phyloP scores from a whole-genome alignment of 2,888 invertebrate species.

The Cerastis leucographa region DNA sequence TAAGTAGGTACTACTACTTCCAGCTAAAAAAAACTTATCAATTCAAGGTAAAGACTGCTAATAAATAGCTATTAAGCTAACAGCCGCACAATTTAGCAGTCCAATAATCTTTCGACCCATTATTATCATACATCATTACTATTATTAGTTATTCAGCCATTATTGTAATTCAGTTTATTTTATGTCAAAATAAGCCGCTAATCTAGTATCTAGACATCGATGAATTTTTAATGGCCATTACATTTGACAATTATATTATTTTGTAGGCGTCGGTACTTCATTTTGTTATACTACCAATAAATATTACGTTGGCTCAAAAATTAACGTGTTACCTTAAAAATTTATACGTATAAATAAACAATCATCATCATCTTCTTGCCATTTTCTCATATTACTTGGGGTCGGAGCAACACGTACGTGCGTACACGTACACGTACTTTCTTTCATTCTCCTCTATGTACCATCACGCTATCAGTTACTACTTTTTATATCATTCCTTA shows the following conservation, averaged over 20 bases:
- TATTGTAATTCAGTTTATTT: constrained; percentile 66
- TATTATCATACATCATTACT: no score
- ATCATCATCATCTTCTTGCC: no score
- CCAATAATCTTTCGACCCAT: constrained; percentile 73
- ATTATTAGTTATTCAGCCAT: constrained; percentile 70
- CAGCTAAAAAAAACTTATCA: constrained; percentile 56
- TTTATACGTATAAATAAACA: background rate
- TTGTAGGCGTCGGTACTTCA: constrained; percentile 1
- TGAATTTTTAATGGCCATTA: constrained; percentile 34
- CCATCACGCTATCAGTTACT: no score
- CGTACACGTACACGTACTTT: no score
- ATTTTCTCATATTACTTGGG: no score
- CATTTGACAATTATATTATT: constrained; percentile 23
- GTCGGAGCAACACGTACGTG: no score
- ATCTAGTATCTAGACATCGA: constrained; percentile 21
- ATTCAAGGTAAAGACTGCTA: constrained; percentile 68
- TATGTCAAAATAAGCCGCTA: constrained; percentile 45
- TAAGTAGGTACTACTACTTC: constrained; percentile 20
- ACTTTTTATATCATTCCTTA: no score
- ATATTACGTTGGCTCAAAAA: background rate
- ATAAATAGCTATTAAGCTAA: no score
- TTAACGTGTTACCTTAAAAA: background rate
- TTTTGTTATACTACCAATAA: constrained; percentile 13
- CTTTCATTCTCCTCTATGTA: no score
- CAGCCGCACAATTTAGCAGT: constrained; percentile 62